phyloP scores from a whole-genome alignment of 2,888 invertebrate genomes.

The Colostygia pectinataria region DNA sequence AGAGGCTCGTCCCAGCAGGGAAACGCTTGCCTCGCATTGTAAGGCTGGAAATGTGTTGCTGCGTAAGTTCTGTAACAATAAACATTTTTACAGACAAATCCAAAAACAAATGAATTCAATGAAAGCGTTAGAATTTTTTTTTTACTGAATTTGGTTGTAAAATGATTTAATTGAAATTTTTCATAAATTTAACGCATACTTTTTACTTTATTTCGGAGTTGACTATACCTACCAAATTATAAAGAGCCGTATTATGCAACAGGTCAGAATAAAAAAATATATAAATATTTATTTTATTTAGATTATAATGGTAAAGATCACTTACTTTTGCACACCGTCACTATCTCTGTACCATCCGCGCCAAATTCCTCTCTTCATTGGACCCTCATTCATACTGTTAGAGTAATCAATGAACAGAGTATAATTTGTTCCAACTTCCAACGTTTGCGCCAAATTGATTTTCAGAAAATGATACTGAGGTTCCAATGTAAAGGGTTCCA shows the following conservation, averaged over 20 bases:
- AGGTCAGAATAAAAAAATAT: no score
- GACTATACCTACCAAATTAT: no score
- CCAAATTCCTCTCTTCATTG: slow-evolving; percentile 76
- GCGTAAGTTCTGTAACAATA: slow-evolving; percentile 64
- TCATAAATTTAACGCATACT: no score
- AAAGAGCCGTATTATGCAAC: no score
- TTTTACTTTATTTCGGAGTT: no score
- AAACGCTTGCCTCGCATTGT: slow-evolving; percentile 90
- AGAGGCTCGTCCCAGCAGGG: slow-evolving; percentile 95
- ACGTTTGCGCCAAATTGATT: slow-evolving; percentile 52
- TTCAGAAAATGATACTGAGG: slow-evolving; percentile 72
- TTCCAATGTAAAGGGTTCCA: slow-evolving; percentile 42
- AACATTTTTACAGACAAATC: no score
- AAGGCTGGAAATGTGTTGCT: slow-evolving; percentile 91
- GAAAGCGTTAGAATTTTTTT: no score
- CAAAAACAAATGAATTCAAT: no score
- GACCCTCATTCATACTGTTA: slow-evolving; percentile 78
- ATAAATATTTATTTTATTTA: no score
- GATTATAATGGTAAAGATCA: no score
- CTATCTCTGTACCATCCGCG: slow-evolving; percentile 67
- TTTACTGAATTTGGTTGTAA: no score
- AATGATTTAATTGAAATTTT: no score
- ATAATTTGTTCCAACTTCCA: slow-evolving; percentile 58
- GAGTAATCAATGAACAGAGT: slow-evolving; percentile 70
- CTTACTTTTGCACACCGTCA: slow-evolving; percentile 59